Evolutionary conservation across 2,888 invertebrate genomes (phyloP).

Genomic region (Meliscaeva auricollis): DNA sequence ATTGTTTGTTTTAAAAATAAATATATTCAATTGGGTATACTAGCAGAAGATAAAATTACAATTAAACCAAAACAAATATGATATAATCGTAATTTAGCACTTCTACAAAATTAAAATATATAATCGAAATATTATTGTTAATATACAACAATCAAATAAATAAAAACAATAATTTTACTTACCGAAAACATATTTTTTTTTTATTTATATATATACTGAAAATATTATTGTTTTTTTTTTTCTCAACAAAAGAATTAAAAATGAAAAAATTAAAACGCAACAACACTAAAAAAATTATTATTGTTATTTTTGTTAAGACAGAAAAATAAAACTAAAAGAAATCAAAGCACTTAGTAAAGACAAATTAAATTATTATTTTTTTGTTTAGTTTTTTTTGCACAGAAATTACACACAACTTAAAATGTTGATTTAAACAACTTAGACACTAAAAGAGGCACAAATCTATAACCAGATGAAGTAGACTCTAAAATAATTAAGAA

Average conservation of each 20-base stretch:
- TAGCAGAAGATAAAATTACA: constrained; percentile 69
- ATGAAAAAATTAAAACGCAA: constrained; percentile 59
- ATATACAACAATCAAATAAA: constrained; percentile 69
- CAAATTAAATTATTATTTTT: constrained; percentile 46
- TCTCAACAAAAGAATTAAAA: constrained; percentile 49
- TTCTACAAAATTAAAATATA: constrained; percentile 76
- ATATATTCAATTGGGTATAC: constrained; percentile 45
- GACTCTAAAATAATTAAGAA: neutral
- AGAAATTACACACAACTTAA: constrained; percentile 67
- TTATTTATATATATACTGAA: constrained; percentile 68
- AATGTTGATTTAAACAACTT: constrained; percentile 54
- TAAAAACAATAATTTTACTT: constrained; percentile 77
- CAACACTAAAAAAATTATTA: constrained; percentile 58
- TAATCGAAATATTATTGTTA: constrained; percentile 52
- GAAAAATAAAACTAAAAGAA: constrained; percentile 52
- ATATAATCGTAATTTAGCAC: constrained; percentile 67
- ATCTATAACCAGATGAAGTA: constrained; percentile 10
- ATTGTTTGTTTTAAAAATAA: constrained; percentile 43
- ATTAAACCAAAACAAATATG: constrained; percentile 61
- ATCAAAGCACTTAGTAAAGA: constrained; percentile 64
- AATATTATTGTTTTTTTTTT: constrained; percentile 46
- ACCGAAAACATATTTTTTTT: constrained; percentile 75
- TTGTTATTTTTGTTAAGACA: constrained; percentile 49
- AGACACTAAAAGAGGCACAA: constrained; percentile 14
- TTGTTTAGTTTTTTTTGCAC: constrained; percentile 47